Evolutionary conservation across 2,888 invertebrate genomes (phyloP).

Genomic region (Hypselothyrea guttata): DNA sequence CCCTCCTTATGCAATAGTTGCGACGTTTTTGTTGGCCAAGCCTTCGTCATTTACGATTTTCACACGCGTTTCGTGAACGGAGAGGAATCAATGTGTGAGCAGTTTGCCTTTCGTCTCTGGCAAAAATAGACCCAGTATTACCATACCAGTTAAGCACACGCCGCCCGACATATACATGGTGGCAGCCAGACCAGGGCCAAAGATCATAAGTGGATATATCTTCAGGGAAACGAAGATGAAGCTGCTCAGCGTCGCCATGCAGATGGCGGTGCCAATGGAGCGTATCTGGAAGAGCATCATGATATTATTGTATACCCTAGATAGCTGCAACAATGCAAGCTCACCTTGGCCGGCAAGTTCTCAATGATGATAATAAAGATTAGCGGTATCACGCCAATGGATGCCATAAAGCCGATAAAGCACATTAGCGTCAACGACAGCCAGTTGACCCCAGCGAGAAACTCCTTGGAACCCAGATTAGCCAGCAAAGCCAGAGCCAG

Average conservation of each 20-base stretch:
- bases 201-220: slow-evolving; percentile 73
- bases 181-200: slow-evolving; percentile 58
- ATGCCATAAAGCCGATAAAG: slow-evolving; percentile 59
- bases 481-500: slow-evolving; percentile 63
- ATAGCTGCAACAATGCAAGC: slow-evolving; percentile 3
- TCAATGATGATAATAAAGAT: slow-evolving; percentile 74
- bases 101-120: slow-evolving; percentile 79
- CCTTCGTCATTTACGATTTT: slow-evolving; percentile 37
- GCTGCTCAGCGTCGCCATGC: slow-evolving; percentile 67
- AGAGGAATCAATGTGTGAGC: slow-evolving; percentile 60
- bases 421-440: slow-evolving; percentile 71
- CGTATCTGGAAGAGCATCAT: slow-evolving; percentile 64
- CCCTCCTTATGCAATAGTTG: slow-evolving; percentile 54
- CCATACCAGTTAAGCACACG: slow-evolving; percentile 63
- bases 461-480: slow-evolving; percentile 41
- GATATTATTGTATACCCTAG: background rate
- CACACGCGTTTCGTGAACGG: slow-evolving; percentile 41
- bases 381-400: slow-evolving; percentile 72
- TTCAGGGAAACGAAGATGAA: slow-evolving; percentile 72
- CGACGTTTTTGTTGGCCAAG: slow-evolving; percentile 52
- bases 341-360: slow-evolving; percentile 75
- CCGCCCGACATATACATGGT: slow-evolving; percentile 73
- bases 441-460: slow-evolving; percentile 61
- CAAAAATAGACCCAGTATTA: slow-evolving; percentile 69
- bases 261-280: slow-evolving; percentile 69